A percentile compares a stretch with the other conserved stretches of the same genome.
Evolutionary conservation across 2,888 invertebrate genomes (phyloP).

Genomic region (Chalcis sispes): DNA sequence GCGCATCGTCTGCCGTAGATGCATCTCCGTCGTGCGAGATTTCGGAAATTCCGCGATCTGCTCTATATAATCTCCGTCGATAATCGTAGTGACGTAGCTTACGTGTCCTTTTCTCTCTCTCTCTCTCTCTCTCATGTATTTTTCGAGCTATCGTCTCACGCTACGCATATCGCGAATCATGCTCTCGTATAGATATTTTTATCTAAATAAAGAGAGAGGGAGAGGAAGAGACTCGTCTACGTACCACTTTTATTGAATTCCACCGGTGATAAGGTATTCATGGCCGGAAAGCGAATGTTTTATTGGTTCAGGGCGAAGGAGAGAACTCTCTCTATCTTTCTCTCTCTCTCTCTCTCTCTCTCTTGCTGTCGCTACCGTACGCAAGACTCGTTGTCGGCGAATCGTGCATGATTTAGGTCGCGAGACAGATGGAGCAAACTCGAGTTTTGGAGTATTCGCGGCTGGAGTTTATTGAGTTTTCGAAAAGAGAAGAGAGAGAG

Average conservation of each 20-base stretch:
- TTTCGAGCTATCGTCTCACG: too few relatives aligned
- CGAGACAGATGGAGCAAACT: background rate
- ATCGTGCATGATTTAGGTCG: constrained; percentile 40
- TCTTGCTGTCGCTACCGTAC: too few relatives aligned
- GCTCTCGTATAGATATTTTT: constrained; percentile 22
- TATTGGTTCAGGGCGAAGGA: background rate
- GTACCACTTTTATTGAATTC: constrained; percentile 41
- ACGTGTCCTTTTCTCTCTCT: too few relatives aligned
- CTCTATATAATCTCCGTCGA: background rate
- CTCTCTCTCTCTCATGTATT: too few relatives aligned
- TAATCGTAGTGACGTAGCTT: too few relatives aligned
- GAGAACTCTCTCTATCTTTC: too few relatives aligned
- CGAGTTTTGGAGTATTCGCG: background rate
- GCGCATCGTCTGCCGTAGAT: background rate
- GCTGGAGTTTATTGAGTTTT: too few relatives aligned
- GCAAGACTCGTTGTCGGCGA: constrained; percentile 20
- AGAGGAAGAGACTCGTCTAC: too few relatives aligned
- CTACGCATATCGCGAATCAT: too few relatives aligned
- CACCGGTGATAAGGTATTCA: constrained; percentile 37
- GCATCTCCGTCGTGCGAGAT: constrained; percentile 12
- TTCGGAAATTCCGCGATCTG: constrained; percentile 39
- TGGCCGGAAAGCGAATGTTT: constrained; percentile 5
- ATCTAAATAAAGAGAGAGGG: background rate
- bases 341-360: too few relatives aligned
- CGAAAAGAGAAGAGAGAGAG: background rate